Conservation (phyloP, 2,888 invertebrate genomes). For the Oxycera nigricornis region DNA sequence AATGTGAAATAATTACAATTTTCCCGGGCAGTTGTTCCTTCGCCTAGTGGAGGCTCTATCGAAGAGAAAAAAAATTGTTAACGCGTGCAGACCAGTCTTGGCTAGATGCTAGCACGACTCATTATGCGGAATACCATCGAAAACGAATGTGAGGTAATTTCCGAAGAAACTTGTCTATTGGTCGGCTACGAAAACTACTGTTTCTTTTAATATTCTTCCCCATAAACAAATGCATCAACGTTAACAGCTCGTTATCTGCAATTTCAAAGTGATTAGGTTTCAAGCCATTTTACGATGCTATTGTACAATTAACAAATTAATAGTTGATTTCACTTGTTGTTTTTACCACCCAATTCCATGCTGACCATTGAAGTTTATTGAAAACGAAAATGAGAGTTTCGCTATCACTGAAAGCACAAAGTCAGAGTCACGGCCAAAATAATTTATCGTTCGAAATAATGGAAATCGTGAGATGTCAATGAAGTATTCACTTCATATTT, state of each 20-base stretch:
- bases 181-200: constrained; percentile 5
- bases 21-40: neutral
- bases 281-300: neutral
- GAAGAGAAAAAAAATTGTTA: neutral
- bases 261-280: neutral
- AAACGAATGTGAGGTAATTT: constrained; percentile 11
- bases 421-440: too few species aligned
- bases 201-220: constrained; percentile 1
- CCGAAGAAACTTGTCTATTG: neutral
- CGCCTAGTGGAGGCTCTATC: neutral
- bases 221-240: neutral
- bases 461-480: too few species aligned
- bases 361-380: too few species aligned
- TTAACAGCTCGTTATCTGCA: neutral
- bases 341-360: neutral
- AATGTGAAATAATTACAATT: neutral
- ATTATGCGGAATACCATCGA: neutral
- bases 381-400: too few species aligned
- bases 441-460: too few species aligned
- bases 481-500: too few species aligned
- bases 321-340: neutral
- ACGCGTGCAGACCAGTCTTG: neutral
- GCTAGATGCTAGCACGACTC: neutral
- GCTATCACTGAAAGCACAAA: too few species aligned
- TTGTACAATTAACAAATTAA: neutral